Evolutionary conservation across 1,140 invertebrate genomes (phyloP).

Genomic region (Gonioctena quinquepunctata): DNA sequence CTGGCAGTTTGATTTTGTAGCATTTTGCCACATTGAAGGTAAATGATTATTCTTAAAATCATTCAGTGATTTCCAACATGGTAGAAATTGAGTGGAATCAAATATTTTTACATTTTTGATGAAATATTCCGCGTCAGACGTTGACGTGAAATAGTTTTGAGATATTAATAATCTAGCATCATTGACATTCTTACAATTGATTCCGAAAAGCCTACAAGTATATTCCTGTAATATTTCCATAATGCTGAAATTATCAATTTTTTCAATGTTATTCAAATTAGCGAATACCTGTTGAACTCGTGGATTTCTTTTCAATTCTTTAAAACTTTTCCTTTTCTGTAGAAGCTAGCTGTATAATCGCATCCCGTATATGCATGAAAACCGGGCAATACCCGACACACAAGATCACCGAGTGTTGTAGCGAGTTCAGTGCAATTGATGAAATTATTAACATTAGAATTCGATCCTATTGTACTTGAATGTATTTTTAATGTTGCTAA

Average conservation of each 20-base stretch:
- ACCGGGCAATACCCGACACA: constrained; percentile 42
- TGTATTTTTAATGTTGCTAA: constrained; percentile 35
- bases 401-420: constrained; percentile 33
- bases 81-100: neutral
- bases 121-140: constrained; percentile 35
- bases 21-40: constrained; percentile 26
- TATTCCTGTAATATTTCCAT: constrained; percentile 22
- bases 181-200: constrained; percentile 41
- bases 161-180: constrained; percentile 38
- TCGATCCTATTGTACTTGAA: constrained; percentile 34
- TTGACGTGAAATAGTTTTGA: constrained; percentile 26
- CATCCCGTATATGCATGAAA: constrained; percentile 50
- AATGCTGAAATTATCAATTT: constrained; percentile 40
- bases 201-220: constrained; percentile 39
- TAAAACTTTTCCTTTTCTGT: constrained; percentile 50
- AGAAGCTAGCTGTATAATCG: constrained; percentile 48
- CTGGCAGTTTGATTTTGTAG: constrained; percentile 18
- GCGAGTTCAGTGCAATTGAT: constrained; percentile 45
- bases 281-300: constrained; percentile 35
- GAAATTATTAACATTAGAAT: constrained; percentile 27
- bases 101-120: constrained; percentile 25
- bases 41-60: constrained; percentile 34
- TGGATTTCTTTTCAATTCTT: constrained; percentile 35
- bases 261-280: constrained; percentile 19
- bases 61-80: constrained; percentile 41